Evolutionary conservation across 1,140 invertebrate species (phyloP).

Genomic region (Thalassaphorura encarpata): DNA sequence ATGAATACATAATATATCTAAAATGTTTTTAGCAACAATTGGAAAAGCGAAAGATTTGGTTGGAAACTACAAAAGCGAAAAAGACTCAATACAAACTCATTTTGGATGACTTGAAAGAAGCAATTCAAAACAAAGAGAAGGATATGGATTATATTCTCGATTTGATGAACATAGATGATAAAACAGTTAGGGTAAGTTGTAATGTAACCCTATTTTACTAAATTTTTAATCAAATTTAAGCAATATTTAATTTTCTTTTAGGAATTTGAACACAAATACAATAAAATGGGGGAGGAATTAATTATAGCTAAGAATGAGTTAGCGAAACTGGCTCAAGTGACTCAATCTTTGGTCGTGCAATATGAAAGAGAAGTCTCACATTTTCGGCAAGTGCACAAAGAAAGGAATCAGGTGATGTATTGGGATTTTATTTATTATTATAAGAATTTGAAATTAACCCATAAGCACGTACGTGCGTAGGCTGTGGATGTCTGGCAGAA

Average conservation of each 20-base stretch:
- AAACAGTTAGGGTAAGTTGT: background rate
- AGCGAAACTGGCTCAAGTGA: background rate
- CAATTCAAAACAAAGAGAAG: background rate
- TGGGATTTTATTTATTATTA: too few relatives aligned
- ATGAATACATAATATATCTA: too few relatives aligned
- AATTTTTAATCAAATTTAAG: background rate
- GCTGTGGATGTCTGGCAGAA: constrained; percentile 20
- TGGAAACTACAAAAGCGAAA: too few relatives aligned
- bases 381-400: constrained; percentile 16
- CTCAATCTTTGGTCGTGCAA: constrained; percentile 1
- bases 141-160: background rate
- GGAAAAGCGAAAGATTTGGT: too few relatives aligned
- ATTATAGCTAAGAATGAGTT: background rate
- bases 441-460: too few relatives aligned
- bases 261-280: background rate
- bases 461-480: too few relatives aligned
- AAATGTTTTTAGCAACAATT: too few relatives aligned
- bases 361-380: background rate
- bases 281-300: background rate
- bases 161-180: background rate
- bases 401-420: constrained; percentile 19
- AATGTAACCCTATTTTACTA: background rate
- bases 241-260: background rate
- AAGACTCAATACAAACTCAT: too few relatives aligned
- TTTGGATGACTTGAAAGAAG: background rate